phyloP scores from a whole-genome alignment of 1,140 invertebrate species.

The Rhyacophila brunnea region DNA sequence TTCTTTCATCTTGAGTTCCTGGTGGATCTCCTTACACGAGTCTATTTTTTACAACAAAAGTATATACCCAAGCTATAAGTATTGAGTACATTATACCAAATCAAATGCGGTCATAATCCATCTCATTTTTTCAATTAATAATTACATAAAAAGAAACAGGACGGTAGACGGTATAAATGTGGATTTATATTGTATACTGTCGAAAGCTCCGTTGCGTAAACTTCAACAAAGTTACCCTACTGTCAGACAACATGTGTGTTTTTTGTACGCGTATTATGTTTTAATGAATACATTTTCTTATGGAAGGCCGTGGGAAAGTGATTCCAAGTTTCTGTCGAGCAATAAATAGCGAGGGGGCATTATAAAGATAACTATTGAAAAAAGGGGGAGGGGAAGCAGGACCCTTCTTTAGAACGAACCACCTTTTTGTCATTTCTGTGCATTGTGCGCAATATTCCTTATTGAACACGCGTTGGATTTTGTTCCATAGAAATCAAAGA shows the following conservation, averaged over 20 bases:
- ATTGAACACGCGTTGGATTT: constrained; percentile 19
- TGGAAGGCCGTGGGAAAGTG: constrained; percentile 32
- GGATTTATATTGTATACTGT: not conserved
- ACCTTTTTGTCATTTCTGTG: constrained; percentile 23
- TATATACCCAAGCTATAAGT: too few relatives aligned
- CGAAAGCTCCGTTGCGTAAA: not conserved
- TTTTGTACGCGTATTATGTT: constrained; percentile 30
- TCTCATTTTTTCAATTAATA: too few relatives aligned
- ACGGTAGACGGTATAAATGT: too few relatives aligned
- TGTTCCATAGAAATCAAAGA: constrained; percentile 11
- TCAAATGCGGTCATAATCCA: too few relatives aligned
- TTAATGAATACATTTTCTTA: constrained; percentile 34
- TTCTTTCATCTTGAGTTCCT: too few relatives aligned
- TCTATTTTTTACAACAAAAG: too few relatives aligned
- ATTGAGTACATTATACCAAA: too few relatives aligned
- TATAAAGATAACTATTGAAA: constrained; percentile 20
- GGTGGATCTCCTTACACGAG: too few relatives aligned
- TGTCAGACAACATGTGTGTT: constrained; percentile 26
- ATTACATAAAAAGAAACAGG: too few relatives aligned
- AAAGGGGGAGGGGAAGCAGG: constrained; percentile 24
- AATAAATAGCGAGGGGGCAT: constrained; percentile 17
- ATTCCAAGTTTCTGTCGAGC: constrained; percentile 21
- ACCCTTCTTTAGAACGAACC: constrained; percentile 17
- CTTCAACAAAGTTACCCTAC: too few relatives aligned
- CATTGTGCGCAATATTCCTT: constrained; percentile 20